Base-by-base conservation (phyloP, 2,888 invertebrate genomes). In the Drosophila paucipuncta region DNA sequence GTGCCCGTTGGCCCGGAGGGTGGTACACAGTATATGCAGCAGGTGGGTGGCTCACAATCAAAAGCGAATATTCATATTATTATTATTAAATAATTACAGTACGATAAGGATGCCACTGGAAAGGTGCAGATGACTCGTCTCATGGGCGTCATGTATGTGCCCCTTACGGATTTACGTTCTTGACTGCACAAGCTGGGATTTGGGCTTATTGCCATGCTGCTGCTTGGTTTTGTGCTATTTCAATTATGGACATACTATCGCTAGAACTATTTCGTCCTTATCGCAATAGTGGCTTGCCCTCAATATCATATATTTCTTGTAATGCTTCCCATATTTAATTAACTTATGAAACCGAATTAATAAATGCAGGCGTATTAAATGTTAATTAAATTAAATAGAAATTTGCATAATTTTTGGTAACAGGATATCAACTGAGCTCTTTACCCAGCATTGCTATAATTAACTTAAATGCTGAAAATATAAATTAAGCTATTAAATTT, bases 111-210 rank as follows among this genome's bases (percentile, higher is more conserved):
- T 41, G 92, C 94, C 3, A 96, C 97, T 92, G 99, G 99, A 10
- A 94, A 95, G 39, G 95, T 98, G 6, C 94, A 94, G 30, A 95
- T 96, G 73, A 96, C 96, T 82, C 95, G 95, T 50, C 94, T 99
- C 13, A 98, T 99, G 97, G 97, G 98, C 50, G 99, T 99, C 16
- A 97, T 98, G 83, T 99, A 98, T 92, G 99, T 99, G 41, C 99
- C 99, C 0, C 94, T 99, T 54, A 99, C 99, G 0, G 98, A 98
- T 93, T 96, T 96, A 92, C 95, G 83, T 0, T 88, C 93, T 63
- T 93, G 93, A 93, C 90, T 92, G 77, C 69, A 84, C 49, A 55
- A 76, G 35, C 63, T 78, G n/a, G 74, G 85, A 11, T 89, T 83
- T 76, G 64, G 76, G 33, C 6, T 82, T 49, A 50, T 91, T 63